Percentiles rank a stretch among this genome's conserved stretches.
phyloP scores from a whole-genome alignment of 2,888 invertebrate genomes.

The Cheilosia impressa region DNA sequence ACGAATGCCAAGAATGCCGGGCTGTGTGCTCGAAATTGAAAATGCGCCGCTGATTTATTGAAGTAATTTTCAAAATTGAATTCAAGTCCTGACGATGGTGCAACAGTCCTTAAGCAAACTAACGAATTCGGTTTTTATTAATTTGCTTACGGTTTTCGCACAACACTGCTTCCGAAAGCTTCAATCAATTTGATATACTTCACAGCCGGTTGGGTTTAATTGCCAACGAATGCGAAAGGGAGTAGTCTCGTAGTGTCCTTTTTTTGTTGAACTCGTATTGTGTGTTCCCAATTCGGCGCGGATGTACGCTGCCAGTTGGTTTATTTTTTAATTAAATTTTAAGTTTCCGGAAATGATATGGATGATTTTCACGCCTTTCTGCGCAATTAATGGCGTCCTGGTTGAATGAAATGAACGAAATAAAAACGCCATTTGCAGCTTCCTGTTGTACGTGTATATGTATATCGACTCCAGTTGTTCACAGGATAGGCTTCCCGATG shows the following conservation, averaged over 20 bases:
- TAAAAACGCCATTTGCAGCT: conserved; percentile 31
- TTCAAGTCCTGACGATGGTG: conserved; percentile 1
- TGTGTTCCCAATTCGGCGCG: conserved; percentile 41
- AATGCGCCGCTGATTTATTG: conserved; percentile 70
- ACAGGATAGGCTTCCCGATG: conserved; percentile 30
- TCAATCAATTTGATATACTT: conserved; percentile 72
- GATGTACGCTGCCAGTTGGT: conserved; percentile 50
- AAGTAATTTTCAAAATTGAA: conserved; percentile 68
- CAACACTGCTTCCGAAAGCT: conserved; percentile 17
- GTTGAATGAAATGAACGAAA: conserved; percentile 65
- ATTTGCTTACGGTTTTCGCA: conserved; percentile 61
- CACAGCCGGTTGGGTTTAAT: conserved; percentile 72
- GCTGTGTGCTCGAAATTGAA: conserved; percentile 46
- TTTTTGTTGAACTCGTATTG: conserved; percentile 1
- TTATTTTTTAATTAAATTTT: conserved; percentile 71
- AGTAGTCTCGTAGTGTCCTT: conserved; percentile 22
- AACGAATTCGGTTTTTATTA: conserved; percentile 42
- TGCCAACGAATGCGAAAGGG: conserved; percentile 49
- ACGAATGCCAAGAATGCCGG: conserved; percentile 46
- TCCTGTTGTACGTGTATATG: conserved; percentile 5
- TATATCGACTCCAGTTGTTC: conserved; percentile 28
- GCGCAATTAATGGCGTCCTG: conserved; percentile 62
- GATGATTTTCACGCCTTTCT: conserved; percentile 71
- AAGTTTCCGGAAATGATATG: conserved; percentile 68
- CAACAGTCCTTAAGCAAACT: conserved; percentile 47